Evolutionary conservation across 2,888 invertebrate genomes (phyloP), one percentile per base, ranked within the genome.

Genomic region (Aporophyla nigra): DNA sequence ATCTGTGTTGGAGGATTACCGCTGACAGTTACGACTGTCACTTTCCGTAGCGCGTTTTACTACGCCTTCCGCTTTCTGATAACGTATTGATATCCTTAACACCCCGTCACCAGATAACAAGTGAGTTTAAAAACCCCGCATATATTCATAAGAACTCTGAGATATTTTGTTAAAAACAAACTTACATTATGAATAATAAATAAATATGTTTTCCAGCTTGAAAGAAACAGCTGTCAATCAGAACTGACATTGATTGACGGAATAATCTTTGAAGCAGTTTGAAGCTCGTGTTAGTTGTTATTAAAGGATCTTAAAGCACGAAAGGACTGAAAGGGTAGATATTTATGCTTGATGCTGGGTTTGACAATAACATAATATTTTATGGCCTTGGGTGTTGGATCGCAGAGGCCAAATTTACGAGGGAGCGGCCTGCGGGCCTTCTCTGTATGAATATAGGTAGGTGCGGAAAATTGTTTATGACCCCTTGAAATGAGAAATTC

Each of bases 291-390:
- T 73, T 59, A 58, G 56, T 63, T 66, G 43, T 63, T 65, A 69
- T 40, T 69, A 67, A 74, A 84, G 73, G 69, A 82, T 87, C 71
- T 74, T 78, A 74, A 82, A 86, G 77, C 71, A 77, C 51, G 66
- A 79, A 87, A 85, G 78, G 72, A 70, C 79, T 86, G 80, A 82
- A 75, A 77, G 81, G 80, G 54, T 74, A 69, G 4, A 10, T 69
- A 46, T 70, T 24, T 56, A 54, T 61, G 43, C 67, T 89, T 84
- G 86, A 87, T 88, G 86, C 78, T 80, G 80, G 87, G 81, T 88
- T 83, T 87, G 88, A 90, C 90, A 87, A 92, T 92, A 92, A 92
- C 91, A 92, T 92, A 89, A 92, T 91, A 92, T 91, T 92, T 93
- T 92, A 93, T 89, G 87, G 86, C 87, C 74, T 46, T 72, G 83